phyloP scores from a whole-genome alignment of 2,797 vertebrate species.

The Poecilia gillii region DNA sequence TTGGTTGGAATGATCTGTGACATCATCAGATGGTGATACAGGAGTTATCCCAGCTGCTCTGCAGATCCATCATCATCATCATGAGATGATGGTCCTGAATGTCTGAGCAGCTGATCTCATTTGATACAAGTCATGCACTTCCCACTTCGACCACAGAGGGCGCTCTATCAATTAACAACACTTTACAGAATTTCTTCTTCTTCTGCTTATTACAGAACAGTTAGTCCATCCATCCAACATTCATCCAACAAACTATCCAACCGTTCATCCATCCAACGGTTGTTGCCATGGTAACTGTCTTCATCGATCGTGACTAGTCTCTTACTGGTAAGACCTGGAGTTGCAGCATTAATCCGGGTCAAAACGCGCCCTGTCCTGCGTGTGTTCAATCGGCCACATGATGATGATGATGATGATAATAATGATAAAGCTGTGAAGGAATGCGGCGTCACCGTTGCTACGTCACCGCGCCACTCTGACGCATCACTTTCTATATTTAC shows the following conservation, averaged over 20 bases:
- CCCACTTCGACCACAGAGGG: too few relatives aligned
- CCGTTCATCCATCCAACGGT: not conserved
- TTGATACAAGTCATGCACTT: too few relatives aligned
- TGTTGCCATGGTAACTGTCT: not conserved
- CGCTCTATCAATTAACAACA: too few relatives aligned
- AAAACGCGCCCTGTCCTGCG: not conserved
- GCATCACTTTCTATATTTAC: slow-evolving; percentile 11
- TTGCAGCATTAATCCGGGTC: not conserved
- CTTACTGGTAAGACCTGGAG: not conserved
- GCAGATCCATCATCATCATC: not conserved
- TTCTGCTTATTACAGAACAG: too few relatives aligned
- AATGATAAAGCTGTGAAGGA: slow-evolving; percentile 11
- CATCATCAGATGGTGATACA: not conserved
- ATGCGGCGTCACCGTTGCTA: not conserved
- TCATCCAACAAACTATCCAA: not conserved
- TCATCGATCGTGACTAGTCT: not conserved
- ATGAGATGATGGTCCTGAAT: not conserved
- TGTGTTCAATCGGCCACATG: not conserved
- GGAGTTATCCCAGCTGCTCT: not conserved
- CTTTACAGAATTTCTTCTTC: too few relatives aligned
- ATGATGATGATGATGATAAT: slow-evolving; percentile 7
- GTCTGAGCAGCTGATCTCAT: not conserved
- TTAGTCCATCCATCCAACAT: not conserved
- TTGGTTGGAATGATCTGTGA: not conserved
- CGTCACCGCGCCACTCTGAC: not conserved